Evolutionary conservation across 2,797 vertebrate genomes (phyloP).

Genomic region (Coreius guichenoti): DNA sequence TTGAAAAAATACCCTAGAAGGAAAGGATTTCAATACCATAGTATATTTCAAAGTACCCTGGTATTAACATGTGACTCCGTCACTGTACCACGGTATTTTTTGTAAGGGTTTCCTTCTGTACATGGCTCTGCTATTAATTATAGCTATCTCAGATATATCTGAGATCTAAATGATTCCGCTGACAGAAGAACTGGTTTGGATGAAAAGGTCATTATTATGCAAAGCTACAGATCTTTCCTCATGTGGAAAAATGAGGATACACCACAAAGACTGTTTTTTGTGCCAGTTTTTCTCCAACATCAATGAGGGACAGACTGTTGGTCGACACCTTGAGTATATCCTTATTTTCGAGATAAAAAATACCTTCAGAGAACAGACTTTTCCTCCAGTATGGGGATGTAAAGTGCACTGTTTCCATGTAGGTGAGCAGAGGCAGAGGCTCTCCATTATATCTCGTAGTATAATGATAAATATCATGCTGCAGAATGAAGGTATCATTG

Average conservation of each 20-base stretch:
- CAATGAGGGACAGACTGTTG: not conserved
- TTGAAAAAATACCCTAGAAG: not conserved
- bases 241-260: not conserved
- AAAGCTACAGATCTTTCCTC: not conserved
- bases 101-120: not conserved
- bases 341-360: not conserved
- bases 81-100: not conserved
- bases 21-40: not conserved
- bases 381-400: not conserved
- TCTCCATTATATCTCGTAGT: accelerated
- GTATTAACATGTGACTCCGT: not conserved
- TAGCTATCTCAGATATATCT: not conserved
- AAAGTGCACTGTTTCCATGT: conserved; percentile 12
- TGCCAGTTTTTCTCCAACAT: accelerated
- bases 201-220: not conserved
- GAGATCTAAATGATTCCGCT: not conserved
- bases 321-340: conserved; percentile 39
- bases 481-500: accelerated
- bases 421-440: not conserved
- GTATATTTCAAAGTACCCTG: not conserved
- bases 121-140: not conserved
- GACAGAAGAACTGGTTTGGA: not conserved
- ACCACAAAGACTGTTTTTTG: conserved; percentile 23
- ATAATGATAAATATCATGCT: not conserved
- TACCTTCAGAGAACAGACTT: conserved; percentile 29